Evolutionary conservation across 2,888 invertebrate species (phyloP).

Genomic region (Hypomecis atomaria): DNA sequence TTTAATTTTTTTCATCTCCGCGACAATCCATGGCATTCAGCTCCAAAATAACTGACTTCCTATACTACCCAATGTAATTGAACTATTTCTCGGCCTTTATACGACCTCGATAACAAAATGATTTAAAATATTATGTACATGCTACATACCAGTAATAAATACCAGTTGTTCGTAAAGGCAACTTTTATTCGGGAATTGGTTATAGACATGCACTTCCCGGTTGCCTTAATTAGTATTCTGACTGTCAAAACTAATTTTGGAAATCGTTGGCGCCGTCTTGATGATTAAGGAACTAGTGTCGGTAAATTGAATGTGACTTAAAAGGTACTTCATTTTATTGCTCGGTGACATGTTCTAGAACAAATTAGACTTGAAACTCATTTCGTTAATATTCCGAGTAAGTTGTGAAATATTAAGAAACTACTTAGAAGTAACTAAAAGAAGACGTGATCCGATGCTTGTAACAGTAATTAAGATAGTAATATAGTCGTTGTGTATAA

Average conservation of each 20-base stretch:
- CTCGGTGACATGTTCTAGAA: constrained; percentile 9
- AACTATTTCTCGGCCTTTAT: constrained; percentile 49
- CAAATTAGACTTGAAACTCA: neutral
- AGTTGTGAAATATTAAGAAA: neutral
- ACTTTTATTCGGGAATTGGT: constrained; percentile 39
- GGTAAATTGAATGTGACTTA: constrained; percentile 5
- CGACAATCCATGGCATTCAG: constrained; percentile 34
- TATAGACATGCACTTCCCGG: constrained; percentile 51
- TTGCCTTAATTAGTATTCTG: constrained; percentile 43
- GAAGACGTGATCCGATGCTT: too few relatives aligned
- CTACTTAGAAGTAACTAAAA: too few relatives aligned
- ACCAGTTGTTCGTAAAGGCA: constrained; percentile 33
- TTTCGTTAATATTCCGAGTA: neutral
- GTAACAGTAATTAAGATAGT: too few relatives aligned
- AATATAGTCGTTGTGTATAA: too few relatives aligned
- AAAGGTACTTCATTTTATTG: constrained; percentile 7
- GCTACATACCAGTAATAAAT: constrained; percentile 32
- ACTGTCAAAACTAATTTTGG: constrained; percentile 29
- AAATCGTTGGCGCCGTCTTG: constrained; percentile 5
- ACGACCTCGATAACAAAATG: constrained; percentile 45
- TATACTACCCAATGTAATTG: constrained; percentile 42
- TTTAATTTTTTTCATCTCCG: constrained; percentile 13
- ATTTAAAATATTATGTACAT: constrained; percentile 31
- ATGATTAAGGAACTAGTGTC: constrained; percentile 7
- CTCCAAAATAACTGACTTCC: constrained; percentile 39